Conservation (phyloP, 2,888 invertebrate genomes). For the Ctenicera cuprea region DNA sequence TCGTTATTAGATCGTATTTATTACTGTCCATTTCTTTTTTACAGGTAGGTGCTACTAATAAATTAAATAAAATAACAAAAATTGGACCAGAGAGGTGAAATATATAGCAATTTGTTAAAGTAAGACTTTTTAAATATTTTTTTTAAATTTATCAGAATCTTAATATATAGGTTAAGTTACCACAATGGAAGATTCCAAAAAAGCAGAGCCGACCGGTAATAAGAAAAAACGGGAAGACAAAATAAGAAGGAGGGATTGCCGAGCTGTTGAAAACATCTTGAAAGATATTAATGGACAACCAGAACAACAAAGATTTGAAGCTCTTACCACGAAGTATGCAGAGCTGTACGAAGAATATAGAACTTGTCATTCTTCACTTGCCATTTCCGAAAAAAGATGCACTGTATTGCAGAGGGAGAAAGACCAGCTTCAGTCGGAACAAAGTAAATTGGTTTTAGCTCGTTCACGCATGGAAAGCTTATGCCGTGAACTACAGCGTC, state of each 20-base stretch:
- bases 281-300: slow-evolving; percentile 77
- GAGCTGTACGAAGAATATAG: slow-evolving; percentile 84
- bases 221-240: slow-evolving; percentile 68
- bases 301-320: slow-evolving; percentile 81
- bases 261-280: slow-evolving; percentile 80
- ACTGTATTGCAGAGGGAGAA: slow-evolving; percentile 79
- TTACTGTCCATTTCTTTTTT: too few species aligned
- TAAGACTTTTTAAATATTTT: neutral
- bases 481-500: slow-evolving; percentile 93
- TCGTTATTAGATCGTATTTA: too few species aligned
- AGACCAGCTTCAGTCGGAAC: slow-evolving; percentile 87
- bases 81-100: too few species aligned
- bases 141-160: neutral
- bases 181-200: slow-evolving; percentile 41
- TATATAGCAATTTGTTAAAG: too few species aligned
- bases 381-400: slow-evolving; percentile 48
- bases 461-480: slow-evolving; percentile 91
- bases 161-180: neutral
- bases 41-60: too few species aligned
- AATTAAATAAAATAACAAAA: too few species aligned
- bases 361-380: slow-evolving; percentile 73
- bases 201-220: slow-evolving; percentile 20
- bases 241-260: slow-evolving; percentile 75
- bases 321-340: slow-evolving; percentile 84
- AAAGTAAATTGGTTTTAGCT: slow-evolving; percentile 87